These are phyloP conservation scores for Melanchra persicariae DNA, from an alignment of 2,888 invertebrate genomes.

Conservation along the genomic window DNA sequence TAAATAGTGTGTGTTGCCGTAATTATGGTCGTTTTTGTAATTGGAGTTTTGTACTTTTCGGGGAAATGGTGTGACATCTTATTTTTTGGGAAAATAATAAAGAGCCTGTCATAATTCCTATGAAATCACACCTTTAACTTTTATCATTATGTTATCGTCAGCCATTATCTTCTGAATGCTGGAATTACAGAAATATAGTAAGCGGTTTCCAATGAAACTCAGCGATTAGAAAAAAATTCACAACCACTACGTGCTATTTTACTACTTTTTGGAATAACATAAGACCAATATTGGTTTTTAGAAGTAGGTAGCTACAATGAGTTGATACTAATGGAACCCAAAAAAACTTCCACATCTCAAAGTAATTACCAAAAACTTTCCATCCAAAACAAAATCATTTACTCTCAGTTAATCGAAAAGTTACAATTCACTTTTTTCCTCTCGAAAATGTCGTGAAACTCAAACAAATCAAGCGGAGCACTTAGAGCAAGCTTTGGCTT, in stretches of 20 bases:
- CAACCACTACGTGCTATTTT: neutral
- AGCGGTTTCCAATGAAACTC: neutral
- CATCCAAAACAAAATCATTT: conserved; percentile 42
- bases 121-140: too few species aligned
- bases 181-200: too few species aligned
- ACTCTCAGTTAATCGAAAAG: conserved; percentile 53
- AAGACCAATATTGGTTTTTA: too few species aligned
- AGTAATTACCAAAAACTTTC: conserved; percentile 38
- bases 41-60: conserved; percentile 30
- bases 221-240: neutral
- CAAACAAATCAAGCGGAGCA: conserved; percentile 85
- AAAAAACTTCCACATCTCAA: conserved; percentile 6
- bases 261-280: too few species aligned
- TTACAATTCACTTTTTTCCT: conserved; percentile 61
- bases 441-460: conserved; percentile 76
- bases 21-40: conserved; percentile 30
- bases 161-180: too few species aligned
- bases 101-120: neutral
- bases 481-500: conserved; percentile 75
- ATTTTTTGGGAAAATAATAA: neutral
- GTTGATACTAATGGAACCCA: neutral
- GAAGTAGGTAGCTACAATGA: neutral
- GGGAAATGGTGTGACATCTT: neutral
- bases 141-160: too few species aligned
- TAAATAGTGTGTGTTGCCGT: conserved; percentile 49